Evolutionary conservation across 1,140 invertebrate genomes (phyloP), one percentile per base, ranked within the genome.

Genomic region (Bombus waltoni): DNA sequence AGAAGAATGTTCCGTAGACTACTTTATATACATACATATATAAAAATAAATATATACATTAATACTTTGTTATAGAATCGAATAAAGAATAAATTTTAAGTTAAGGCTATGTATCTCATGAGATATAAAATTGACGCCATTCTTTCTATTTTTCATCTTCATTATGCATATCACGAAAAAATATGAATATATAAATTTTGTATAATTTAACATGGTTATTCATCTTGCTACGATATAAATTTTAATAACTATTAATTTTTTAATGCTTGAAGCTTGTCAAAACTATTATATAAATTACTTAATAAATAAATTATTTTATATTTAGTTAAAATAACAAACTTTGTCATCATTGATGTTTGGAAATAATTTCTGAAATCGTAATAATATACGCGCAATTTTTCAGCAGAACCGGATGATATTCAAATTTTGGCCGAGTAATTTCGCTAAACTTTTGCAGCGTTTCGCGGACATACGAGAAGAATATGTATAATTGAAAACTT

Each of bases 401-500:
- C 68, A 72, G 76, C 53, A 22, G 25, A 53, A 77, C 5, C 9
- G 9, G 74, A 40, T 42, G 35, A 25, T 35, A n/a, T n/a, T 1
- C 47, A 13, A 62, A 38, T 53, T 15, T 32, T 42, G 66, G 75
- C 66, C 53, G 32, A 72, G 42, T 78, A 79, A 32, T 84, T 84
- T 79, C 22, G 11, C 72, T 65, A 53, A 84, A 59, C 40, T 84
- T 62, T 57, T 80, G 4, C 53, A 79, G 3, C 40, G 6, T 62
- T 72, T 72, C 18, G 82, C 74, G 9, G 68, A 47, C 10, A 13
- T 79, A 47, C 68, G 66, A 38, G 25, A 72, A 4, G 40, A 84
- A 84, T 84, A 79, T 84, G 68, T 84, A 84, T 53, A 76, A 15
- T 53, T 35, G 28, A 35, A 38, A 15, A 47, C n/a, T 62, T 47